Conservation (phyloP, 1,140 invertebrate genomes). For the Drosophila setifemur region DNA sequence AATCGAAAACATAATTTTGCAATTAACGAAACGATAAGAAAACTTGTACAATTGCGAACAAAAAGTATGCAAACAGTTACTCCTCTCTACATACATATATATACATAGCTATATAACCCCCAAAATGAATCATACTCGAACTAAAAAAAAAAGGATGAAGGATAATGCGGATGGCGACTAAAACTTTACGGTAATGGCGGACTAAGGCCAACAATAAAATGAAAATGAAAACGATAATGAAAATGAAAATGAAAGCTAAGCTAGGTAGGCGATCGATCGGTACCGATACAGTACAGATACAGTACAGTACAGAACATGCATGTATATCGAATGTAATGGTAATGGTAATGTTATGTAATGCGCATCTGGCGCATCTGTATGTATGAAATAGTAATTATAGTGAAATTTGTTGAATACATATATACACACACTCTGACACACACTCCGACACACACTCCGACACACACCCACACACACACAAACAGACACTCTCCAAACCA, state of each 20-base stretch:
- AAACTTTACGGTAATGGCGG: slow-evolving; percentile 23
- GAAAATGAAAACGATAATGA: no score
- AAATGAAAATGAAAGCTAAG: slow-evolving; percentile 71
- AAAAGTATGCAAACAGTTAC: slow-evolving; percentile 64
- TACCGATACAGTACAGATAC: slow-evolving; percentile 43
- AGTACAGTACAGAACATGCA: slow-evolving; percentile 36
- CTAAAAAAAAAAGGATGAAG: slow-evolving; percentile 6
- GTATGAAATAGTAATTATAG: slow-evolving; percentile 67
- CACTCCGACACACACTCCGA: slow-evolving; percentile 21
- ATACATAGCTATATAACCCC: slow-evolving; percentile 63
- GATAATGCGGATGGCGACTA: slow-evolving; percentile 13
- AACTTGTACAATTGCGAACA: slow-evolving; percentile 63
- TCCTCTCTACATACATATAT: slow-evolving; percentile 69
- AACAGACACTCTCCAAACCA: slow-evolving; percentile 24
- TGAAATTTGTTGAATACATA: slow-evolving; percentile 74
- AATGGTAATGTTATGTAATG: slow-evolving; percentile 50
- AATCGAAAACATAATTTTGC: slow-evolving; percentile 56
- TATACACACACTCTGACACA: slow-evolving; percentile 48
- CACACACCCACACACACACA: slow-evolving; percentile 34
- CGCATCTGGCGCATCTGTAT: slow-evolving; percentile 47
- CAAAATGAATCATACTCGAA: slow-evolving; percentile 56
- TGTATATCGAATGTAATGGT: slow-evolving; percentile 60
- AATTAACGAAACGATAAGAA: slow-evolving; percentile 48
- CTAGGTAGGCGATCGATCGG: slow-evolving; percentile 64
- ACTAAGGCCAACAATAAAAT: slow-evolving; percentile 41